Conservation (phyloP, 2,113 vertebrate genomes). For the Gallinago undulata region DNA sequence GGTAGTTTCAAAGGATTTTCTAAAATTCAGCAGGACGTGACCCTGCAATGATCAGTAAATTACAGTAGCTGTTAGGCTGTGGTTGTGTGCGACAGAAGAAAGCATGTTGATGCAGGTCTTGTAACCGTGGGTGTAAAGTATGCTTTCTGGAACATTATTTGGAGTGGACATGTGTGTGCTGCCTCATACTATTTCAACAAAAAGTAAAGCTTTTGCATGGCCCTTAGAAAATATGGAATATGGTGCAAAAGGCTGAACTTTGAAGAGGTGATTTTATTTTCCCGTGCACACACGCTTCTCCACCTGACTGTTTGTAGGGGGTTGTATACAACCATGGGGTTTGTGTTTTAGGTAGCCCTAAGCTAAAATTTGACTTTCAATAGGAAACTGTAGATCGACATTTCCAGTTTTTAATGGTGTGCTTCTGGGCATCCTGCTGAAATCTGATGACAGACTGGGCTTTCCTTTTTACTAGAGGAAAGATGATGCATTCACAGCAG, state of each 20-base stretch:
- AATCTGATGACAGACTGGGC: constrained; percentile 22
- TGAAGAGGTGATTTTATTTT: background rate
- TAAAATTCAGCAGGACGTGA: background rate
- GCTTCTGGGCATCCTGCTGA: background rate
- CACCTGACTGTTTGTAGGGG: background rate
- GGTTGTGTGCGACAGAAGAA: background rate
- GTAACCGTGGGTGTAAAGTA: background rate
- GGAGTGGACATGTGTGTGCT: background rate
- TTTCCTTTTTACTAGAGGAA: constrained; percentile 60
- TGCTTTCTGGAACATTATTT: background rate
- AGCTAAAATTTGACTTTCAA: background rate
- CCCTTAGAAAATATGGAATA: background rate
- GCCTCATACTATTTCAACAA: background rate
- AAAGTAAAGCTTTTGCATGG: background rate
- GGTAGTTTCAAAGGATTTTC: constrained; percentile 33
- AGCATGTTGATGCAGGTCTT: background rate
- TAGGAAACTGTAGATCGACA: background rate
- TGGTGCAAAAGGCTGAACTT: background rate
- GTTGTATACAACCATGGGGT: background rate
- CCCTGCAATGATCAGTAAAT: background rate
- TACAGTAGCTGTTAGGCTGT: background rate
- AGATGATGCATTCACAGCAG: constrained; percentile 21
- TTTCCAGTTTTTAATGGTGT: background rate
- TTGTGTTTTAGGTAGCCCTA: background rate
- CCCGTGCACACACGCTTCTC: background rate